Evolutionary conservation across 2,888 invertebrate species (phyloP).

Genomic region (Cybosia mesomella): DNA sequence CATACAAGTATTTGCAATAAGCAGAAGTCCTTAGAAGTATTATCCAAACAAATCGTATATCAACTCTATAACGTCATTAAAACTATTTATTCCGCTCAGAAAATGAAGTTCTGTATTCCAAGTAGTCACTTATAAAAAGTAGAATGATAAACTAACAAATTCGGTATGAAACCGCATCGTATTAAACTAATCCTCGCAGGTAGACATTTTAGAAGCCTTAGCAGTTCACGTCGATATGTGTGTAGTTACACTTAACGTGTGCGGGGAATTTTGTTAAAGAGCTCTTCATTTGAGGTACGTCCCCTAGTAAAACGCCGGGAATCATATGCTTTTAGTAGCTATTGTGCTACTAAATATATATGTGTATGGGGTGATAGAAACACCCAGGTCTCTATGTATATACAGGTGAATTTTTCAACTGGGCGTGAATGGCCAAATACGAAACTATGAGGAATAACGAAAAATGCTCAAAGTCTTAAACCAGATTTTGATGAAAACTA

Average conservation of each 20-base stretch:
- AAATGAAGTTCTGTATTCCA: background rate
- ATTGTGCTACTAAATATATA: too few relatives aligned
- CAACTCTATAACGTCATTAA: background rate
- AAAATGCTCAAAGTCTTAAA: too few relatives aligned
- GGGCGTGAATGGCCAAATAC: too few relatives aligned
- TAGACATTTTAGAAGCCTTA: constrained; percentile 46
- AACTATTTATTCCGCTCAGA: background rate
- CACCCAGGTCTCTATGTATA: too few relatives aligned
- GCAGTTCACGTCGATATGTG: constrained; percentile 32
- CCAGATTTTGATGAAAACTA: too few relatives aligned
- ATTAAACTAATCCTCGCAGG: constrained; percentile 38
- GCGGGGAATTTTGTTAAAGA: background rate
- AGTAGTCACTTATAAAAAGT: background rate
- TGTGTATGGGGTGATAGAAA: too few relatives aligned
- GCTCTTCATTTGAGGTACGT: background rate
- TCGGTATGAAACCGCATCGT: constrained; percentile 36
- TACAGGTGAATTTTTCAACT: too few relatives aligned
- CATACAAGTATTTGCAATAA: too few relatives aligned
- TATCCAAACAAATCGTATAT: background rate
- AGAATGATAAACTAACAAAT: constrained; percentile 23
- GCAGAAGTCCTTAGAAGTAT: too few relatives aligned
- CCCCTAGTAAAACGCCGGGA: too few relatives aligned
- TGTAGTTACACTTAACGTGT: background rate
- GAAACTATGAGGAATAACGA: too few relatives aligned
- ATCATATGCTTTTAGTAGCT: too few relatives aligned